phyloP scores from a whole-genome alignment of 1,140 invertebrate species.

The Lepidurus arcticus region DNA sequence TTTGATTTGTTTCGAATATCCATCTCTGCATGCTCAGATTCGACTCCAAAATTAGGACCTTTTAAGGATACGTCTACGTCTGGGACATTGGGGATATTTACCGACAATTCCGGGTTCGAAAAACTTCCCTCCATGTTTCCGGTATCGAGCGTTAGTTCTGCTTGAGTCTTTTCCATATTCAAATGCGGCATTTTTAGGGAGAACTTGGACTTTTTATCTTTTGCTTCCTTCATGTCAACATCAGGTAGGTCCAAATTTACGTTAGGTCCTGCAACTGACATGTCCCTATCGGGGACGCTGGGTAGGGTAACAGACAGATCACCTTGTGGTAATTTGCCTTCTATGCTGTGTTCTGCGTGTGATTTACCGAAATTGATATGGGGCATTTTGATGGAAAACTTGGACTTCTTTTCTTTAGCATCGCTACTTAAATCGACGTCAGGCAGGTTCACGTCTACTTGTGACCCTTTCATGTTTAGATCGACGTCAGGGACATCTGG shows the following conservation, averaged over 20 bases:
- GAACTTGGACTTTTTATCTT: neutral
- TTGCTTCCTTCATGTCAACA: conserved; percentile 1
- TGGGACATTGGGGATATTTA: neutral
- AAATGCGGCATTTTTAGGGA: neutral
- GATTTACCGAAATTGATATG: neutral
- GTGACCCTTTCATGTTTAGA: neutral
- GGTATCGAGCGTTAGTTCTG: neutral
- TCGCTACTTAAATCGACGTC: neutral
- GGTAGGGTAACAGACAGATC: too few relatives aligned
- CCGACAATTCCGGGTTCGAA: neutral
- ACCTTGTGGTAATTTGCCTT: too few relatives aligned
- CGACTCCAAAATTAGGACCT: neutral
- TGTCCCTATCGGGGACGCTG: neutral
- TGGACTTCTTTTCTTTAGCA: neutral
- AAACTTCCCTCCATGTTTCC: neutral
- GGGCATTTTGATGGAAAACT: neutral
- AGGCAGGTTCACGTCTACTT: neutral
- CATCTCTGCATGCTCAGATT: neutral
- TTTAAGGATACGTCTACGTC: neutral
- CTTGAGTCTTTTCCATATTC: neutral
- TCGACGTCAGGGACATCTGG: neutral
- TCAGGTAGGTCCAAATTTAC: conserved; percentile 15
- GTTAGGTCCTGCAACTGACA: neutral
- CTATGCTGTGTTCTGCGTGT: neutral
- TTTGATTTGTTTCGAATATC: neutral